These are phyloP conservation scores for Baccha elongata DNA, from an alignment of 2,888 invertebrate species.

Conservation along the genomic window DNA sequence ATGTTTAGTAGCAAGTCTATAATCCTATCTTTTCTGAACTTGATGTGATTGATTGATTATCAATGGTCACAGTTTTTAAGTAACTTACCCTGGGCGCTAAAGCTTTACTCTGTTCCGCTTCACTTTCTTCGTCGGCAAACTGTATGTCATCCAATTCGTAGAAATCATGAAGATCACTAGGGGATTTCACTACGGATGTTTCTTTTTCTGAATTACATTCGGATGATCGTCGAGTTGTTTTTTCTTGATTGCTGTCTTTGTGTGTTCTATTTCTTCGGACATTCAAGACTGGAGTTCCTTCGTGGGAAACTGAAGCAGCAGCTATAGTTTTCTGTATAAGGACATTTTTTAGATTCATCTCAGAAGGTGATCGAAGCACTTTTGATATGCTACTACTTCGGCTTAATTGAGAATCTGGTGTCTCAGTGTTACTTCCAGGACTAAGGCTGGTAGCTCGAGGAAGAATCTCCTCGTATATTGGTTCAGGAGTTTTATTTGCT, in stretches of 20 bases:
- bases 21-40: constrained; percentile 62
- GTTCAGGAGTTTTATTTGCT: constrained; percentile 83
- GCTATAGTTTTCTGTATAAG: constrained; percentile 75
- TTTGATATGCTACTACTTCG: constrained; percentile 79
- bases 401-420: constrained; percentile 84
- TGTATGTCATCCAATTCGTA: constrained; percentile 86
- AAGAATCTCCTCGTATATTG: constrained; percentile 82
- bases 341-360: constrained; percentile 75
- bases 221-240: constrained; percentile 32
- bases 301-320: constrained; percentile 76
- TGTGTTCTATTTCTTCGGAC: constrained; percentile 21
- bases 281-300: constrained; percentile 40
- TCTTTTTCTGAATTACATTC: constrained; percentile 85
- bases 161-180: constrained; percentile 84
- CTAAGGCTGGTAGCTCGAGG: constrained; percentile 81
- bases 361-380: constrained; percentile 79
- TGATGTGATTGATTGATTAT: constrained; percentile 66
- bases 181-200: constrained; percentile 87
- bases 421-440: constrained; percentile 87
- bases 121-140: constrained; percentile 86
- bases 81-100: constrained; percentile 56
- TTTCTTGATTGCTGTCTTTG: constrained; percentile 9
- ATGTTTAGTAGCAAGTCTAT: constrained; percentile 25
- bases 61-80: constrained; percentile 64
- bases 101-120: constrained; percentile 56